Conservation (phyloP, 53 echinoderm and acorn worm genomes). For the Patiria pectinifera region DNA sequence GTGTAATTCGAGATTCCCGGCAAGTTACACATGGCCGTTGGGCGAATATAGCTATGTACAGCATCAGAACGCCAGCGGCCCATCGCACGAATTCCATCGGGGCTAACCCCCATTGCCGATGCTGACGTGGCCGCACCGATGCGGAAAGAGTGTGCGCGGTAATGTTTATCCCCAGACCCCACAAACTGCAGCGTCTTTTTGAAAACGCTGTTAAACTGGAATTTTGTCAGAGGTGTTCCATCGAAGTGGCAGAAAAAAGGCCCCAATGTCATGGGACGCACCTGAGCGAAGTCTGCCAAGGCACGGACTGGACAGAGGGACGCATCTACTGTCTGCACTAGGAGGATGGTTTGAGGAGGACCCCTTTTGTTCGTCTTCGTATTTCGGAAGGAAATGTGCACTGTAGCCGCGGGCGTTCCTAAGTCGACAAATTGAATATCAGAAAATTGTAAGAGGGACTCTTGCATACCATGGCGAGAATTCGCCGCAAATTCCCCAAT, state of each 20-base stretch:
- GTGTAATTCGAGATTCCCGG: no score
- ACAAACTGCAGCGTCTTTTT: neutral
- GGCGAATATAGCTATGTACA: neutral
- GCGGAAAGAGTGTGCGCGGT: constrained; percentile 4
- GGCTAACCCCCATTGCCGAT: neutral
- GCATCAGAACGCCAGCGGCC: neutral
- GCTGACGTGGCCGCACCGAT: neutral
- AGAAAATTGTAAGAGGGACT: neutral
- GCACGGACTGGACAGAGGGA: neutral
- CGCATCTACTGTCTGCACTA: neutral
- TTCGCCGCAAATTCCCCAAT: neutral
- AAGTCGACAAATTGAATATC: constrained; percentile 6
- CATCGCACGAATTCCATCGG: neutral
- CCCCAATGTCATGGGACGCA: neutral
- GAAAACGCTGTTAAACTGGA: no score
- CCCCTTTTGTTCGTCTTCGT: neutral
- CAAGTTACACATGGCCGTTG: no score
- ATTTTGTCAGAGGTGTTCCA: neutral
- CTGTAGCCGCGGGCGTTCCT: neutral
- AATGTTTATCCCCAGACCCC: neutral
- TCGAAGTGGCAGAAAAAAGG: constrained; percentile 13
- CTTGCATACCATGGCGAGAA: neutral
- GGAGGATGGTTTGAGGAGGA: neutral
- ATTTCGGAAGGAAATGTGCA: neutral
- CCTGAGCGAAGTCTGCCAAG: neutral